Evolutionary conservation across 2,888 invertebrate species (phyloP).

Genomic region (Cybosia mesomella): DNA sequence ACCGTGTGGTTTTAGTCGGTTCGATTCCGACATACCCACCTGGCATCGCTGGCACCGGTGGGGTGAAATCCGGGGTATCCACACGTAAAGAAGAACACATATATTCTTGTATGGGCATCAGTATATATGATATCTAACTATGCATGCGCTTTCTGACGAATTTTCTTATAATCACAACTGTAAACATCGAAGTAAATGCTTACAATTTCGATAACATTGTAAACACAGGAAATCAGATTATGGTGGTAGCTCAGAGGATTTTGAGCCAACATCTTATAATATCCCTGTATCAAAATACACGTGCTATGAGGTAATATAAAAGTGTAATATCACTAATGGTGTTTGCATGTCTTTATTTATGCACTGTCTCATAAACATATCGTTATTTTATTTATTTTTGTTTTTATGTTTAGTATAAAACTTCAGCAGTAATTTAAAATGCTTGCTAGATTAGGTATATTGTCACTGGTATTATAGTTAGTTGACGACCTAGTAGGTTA

Average conservation of each 20-base stretch:
- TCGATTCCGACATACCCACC: too few species aligned
- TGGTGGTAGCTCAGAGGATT: background rate
- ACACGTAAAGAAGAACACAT: too few species aligned
- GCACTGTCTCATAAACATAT: slow-evolving; percentile 72
- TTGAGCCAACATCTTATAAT: slow-evolving; percentile 54
- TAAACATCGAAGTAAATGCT: too few species aligned
- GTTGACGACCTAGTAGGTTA: too few species aligned
- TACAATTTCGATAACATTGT: background rate
- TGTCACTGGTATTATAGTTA: too few species aligned
- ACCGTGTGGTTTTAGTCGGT: too few species aligned
- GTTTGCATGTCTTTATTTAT: slow-evolving; percentile 82
- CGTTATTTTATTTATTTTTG: slow-evolving; percentile 75
- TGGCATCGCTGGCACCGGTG: too few species aligned
- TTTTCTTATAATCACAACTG: too few species aligned
- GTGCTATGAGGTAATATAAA: slow-evolving; percentile 72
- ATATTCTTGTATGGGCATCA: too few species aligned
- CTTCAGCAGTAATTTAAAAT: slow-evolving; percentile 35
- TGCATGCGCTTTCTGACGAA: too few species aligned
- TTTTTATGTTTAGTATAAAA: slow-evolving; percentile 53
- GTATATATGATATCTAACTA: too few species aligned
- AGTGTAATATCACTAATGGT: slow-evolving; percentile 82
- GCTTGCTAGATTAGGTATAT: slow-evolving; percentile 27
- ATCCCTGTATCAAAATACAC: slow-evolving; percentile 69
- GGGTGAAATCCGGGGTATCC: too few species aligned
- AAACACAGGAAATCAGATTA: background rate